These are phyloP conservation scores for Piaya cayana DNA, from an alignment of 2,113 vertebrate genomes.

Conservation along the genomic window DNA sequence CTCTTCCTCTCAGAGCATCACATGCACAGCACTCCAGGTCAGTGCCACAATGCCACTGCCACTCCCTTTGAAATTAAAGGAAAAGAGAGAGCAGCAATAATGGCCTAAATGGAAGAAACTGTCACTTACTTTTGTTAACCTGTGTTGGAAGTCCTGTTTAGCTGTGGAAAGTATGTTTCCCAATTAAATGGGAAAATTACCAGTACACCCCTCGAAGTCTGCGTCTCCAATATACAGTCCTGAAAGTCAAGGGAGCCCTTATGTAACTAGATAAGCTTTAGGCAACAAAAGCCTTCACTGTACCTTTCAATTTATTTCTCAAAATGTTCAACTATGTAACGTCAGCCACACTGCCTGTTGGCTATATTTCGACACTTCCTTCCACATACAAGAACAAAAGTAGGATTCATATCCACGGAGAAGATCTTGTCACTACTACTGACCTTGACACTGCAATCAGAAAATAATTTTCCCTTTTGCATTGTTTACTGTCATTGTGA, in stretches of 20 bases:
- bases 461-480: background rate
- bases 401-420: background rate
- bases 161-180: background rate
- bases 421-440: background rate
- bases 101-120: background rate
- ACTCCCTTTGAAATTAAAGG: background rate
- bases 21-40: background rate
- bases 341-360: background rate
- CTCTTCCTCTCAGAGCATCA: background rate
- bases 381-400: background rate
- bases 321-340: background rate
- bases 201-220: background rate
- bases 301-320: background rate
- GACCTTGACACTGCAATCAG: background rate
- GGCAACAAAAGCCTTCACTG: background rate
- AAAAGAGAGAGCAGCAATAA: background rate
- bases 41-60: background rate
- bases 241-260: background rate
- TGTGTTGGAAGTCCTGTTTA: too few species aligned
- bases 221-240: background rate
- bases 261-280: background rate
- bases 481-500: background rate
- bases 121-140: background rate
- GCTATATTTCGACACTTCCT: background rate
- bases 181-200: background rate